Percentiles rank a stretch among this genome's conserved stretches.
Conservation (phyloP, 2,797 vertebrate genomes). For the Hylomyscus alleni region DNA sequence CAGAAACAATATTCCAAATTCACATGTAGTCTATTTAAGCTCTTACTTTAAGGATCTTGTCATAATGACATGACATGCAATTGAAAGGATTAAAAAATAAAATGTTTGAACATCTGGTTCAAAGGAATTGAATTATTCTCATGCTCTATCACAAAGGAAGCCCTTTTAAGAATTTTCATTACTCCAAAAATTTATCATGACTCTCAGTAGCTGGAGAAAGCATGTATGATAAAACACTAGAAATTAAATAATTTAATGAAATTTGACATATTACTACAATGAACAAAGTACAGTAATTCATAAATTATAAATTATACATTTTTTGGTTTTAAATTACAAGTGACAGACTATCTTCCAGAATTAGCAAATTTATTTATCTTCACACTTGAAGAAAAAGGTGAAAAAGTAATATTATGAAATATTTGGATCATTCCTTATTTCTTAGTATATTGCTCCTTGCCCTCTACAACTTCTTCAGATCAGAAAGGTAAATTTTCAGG, state of each 20-base stretch:
- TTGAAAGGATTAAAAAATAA: conserved; percentile 57
- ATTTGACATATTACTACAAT: neutral
- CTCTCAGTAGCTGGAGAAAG: neutral
- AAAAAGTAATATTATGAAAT: neutral
- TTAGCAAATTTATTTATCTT: neutral
- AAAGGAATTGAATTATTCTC: conserved; percentile 58
- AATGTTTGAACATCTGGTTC: conserved; percentile 52
- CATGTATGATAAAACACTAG: conserved; percentile 21
- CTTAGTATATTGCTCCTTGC: neutral
- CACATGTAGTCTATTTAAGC: neutral
- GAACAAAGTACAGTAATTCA: conserved; percentile 5
- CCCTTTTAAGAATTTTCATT: conserved; percentile 27
- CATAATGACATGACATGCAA: conserved; percentile 61
- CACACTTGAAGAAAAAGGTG: neutral
- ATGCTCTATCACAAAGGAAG: conserved; percentile 11
- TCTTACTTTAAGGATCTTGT: neutral
- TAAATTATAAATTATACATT: neutral
- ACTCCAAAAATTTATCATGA: conserved; percentile 57
- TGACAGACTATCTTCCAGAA: conserved; percentile 22
- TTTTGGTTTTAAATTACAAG: conserved; percentile 50
- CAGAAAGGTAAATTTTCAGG: neutral
- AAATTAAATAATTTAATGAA: conserved; percentile 50
- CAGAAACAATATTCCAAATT: conserved; percentile 39
- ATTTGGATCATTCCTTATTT: neutral
- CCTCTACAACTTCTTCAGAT: neutral